Percentiles rank a stretch among this genome's conserved stretches.
Conservation (phyloP, 1,140 invertebrate genomes). For the Drosophila nigromelanica region DNA sequence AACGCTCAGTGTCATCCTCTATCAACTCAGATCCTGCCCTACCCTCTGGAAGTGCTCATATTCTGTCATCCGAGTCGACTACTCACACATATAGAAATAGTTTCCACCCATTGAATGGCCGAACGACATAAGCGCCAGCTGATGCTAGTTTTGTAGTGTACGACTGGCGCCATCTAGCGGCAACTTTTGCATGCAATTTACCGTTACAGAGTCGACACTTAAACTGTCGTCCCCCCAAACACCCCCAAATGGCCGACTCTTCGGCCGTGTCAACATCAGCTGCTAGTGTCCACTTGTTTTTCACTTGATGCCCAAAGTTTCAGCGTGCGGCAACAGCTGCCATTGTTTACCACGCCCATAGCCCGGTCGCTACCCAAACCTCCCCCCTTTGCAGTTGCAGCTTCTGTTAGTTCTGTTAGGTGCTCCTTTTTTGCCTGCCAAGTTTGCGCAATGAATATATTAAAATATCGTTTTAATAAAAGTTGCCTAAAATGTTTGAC, state of each 20-base stretch:
- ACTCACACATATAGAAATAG: background rate
- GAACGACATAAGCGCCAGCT: constrained; percentile 25
- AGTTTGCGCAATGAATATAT: constrained; percentile 69
- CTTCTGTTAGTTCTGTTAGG: constrained; percentile 41
- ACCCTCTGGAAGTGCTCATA: constrained; percentile 2
- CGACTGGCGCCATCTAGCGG: constrained; percentile 55
- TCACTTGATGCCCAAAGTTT: constrained; percentile 77
- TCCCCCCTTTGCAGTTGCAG: background rate
- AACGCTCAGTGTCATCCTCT: constrained; percentile 17
- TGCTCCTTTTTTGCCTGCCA: constrained; percentile 6
- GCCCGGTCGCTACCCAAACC: background rate
- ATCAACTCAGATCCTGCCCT: background rate
- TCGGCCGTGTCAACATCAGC: constrained; percentile 66
- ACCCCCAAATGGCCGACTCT: background rate
- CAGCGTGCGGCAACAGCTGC: constrained; percentile 55
- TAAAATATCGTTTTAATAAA: constrained; percentile 62
- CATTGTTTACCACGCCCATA: constrained; percentile 24
- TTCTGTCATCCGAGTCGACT: constrained; percentile 17
- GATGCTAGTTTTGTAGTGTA: constrained; percentile 35
- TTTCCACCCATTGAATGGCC: constrained; percentile 10
- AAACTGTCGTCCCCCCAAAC: constrained; percentile 42
- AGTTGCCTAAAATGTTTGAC: constrained; percentile 20
- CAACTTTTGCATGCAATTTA: constrained; percentile 67
- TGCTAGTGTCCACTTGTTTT: constrained; percentile 71
- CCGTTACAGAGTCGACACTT: constrained; percentile 54